Percentiles rank a stretch among this genome's conserved stretches.
Conservation (phyloP, 2,888 invertebrate genomes). For the Ephialtes manifestator region DNA sequence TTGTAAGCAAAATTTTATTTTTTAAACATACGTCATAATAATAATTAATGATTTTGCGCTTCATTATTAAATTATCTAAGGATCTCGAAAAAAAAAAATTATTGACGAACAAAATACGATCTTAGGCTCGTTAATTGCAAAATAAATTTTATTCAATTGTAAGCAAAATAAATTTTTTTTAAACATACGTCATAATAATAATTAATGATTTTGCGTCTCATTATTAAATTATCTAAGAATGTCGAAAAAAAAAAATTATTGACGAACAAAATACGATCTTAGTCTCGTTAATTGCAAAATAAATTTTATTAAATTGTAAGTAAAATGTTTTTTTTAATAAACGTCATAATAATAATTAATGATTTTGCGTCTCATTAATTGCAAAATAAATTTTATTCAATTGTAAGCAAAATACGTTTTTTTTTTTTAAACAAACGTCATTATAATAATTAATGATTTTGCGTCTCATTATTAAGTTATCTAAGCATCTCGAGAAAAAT, state of each 20-base stretch:
- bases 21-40: too few species aligned
- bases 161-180: too few species aligned
- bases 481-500: not conserved
- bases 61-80: too few species aligned
- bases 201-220: slow-evolving; percentile 10
- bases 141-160: too few species aligned
- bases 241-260: slow-evolving; percentile 40
- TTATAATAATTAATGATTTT: too few species aligned
- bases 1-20: slow-evolving; percentile 48
- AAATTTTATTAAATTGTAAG: too few species aligned
- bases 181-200: not conserved
- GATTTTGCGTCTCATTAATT: slow-evolving; percentile 12
- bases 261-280: slow-evolving; percentile 40
- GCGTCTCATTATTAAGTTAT: too few species aligned
- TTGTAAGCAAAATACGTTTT: slow-evolving; percentile 50
- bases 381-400: slow-evolving; percentile 67
- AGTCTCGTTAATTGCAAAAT: slow-evolving; percentile 26
- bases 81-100: not conserved
- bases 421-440: too few species aligned
- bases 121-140: too few species aligned
- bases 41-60: too few species aligned
- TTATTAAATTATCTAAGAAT: slow-evolving; percentile 7
- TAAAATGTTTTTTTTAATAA: too few species aligned
- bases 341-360: not conserved
- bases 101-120: too few species aligned